phyloP scores from a whole-genome alignment of 2,888 invertebrate genomes.

The Euproctis similis region DNA sequence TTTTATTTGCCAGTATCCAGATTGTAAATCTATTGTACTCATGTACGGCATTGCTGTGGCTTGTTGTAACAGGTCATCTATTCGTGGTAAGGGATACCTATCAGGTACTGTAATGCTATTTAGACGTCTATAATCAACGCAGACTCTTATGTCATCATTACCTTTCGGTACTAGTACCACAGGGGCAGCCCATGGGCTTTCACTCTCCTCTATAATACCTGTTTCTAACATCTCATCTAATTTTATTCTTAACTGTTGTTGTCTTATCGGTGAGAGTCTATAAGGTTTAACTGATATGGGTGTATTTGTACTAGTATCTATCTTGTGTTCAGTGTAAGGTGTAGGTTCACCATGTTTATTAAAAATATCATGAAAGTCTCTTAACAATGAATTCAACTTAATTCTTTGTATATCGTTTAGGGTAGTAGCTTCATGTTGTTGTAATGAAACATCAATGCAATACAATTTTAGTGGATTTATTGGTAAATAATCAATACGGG shows the following conservation, averaged over 20 bases:
- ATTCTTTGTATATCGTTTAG: background rate
- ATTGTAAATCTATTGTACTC: conserved; percentile 7
- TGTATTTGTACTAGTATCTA: conserved; percentile 9
- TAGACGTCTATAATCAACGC: conserved; percentile 4
- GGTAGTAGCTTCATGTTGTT: conserved; percentile 6
- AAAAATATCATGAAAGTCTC: conserved; percentile 1
- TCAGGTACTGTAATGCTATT: conserved; percentile 7
- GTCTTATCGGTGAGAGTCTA: background rate
- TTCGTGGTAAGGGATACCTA: conserved; percentile 3
- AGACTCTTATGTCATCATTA: conserved; percentile 4
- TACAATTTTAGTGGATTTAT: conserved; percentile 8
- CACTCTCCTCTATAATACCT: conserved; percentile 4
- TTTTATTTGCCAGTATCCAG: conserved; percentile 29
- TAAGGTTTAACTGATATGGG: conserved; percentile 8
- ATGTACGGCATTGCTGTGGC: conserved; percentile 8
- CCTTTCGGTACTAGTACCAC: conserved; percentile 6
- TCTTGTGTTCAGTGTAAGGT: conserved; percentile 9
- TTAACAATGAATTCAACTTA: conserved; percentile 2
- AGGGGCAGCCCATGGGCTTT: conserved; percentile 6
- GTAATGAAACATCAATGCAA: conserved; percentile 11
- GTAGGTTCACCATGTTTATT: conserved; percentile 2
- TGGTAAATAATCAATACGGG: conserved; percentile 8
- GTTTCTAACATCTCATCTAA: conserved; percentile 4
- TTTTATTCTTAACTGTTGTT: conserved; percentile 5
- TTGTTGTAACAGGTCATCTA: conserved; percentile 1